Evolutionary conservation across 2,888 invertebrate species (phyloP).

Genomic region (Trichopoda pennipes): DNA sequence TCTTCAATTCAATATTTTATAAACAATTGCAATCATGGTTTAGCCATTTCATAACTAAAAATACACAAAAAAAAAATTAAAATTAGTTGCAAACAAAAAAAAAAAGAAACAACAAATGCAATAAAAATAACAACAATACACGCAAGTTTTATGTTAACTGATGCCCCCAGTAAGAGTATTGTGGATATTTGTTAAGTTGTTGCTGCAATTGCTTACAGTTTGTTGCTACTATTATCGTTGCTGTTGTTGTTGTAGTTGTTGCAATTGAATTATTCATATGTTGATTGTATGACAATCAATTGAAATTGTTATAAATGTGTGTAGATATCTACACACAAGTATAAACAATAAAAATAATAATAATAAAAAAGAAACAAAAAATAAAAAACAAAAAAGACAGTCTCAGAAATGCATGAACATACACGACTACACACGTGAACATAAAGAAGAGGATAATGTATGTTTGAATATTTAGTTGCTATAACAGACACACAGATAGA

Average conservation of each 20-base stretch:
- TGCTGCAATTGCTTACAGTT: conserved; percentile 35
- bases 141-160: conserved; percentile 65
- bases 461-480: not conserved
- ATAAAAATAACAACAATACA: conserved; percentile 47
- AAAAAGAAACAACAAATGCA: conserved; percentile 12
- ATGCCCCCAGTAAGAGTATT: conserved; percentile 50
- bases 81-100: not conserved
- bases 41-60: conserved; percentile 56
- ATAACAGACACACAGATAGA: not conserved
- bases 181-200: conserved; percentile 59
- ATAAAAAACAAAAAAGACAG: too few relatives aligned
- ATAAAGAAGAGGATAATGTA: conserved; percentile 12
- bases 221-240: conserved; percentile 23
- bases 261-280: conserved; percentile 79
- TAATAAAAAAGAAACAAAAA: too few relatives aligned
- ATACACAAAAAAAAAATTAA: conserved; percentile 40
- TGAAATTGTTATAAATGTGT: conserved; percentile 78
- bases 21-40: conserved; percentile 67
- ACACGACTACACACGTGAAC: conserved; percentile 5
- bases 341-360: conserved; percentile 41
- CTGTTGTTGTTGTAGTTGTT: conserved; percentile 36
- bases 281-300: conserved; percentile 80
- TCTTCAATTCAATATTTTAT: conserved; percentile 48
- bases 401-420: not conserved
- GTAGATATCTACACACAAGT: conserved; percentile 50